Conservation (phyloP, 2,113 vertebrate species). For the Nettapus auritus region DNA sequence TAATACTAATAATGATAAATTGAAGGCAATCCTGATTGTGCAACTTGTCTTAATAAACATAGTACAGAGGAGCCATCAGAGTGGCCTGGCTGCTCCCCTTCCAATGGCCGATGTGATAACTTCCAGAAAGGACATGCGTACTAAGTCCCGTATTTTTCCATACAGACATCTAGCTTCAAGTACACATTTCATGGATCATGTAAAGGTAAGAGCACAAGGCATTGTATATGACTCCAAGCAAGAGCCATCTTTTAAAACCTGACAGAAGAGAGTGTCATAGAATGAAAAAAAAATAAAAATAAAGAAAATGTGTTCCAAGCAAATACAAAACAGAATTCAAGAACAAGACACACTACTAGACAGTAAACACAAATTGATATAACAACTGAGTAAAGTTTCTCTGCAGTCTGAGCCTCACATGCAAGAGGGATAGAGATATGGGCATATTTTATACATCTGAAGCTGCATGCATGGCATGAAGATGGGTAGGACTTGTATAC, state of each 20-base stretch:
- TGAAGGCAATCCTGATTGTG: not conserved
- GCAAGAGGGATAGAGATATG: not conserved
- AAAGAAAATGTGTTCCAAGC: not conserved
- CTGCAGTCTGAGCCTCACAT: not conserved
- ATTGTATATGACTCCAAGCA: not conserved
- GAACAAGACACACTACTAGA: not conserved
- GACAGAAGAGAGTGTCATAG: not conserved
- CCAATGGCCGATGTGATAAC: not conserved
- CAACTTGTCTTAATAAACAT: not conserved
- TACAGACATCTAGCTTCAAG: not conserved
- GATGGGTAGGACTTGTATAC: not conserved
- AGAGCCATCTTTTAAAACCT: not conserved
- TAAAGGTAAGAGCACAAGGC: not conserved
- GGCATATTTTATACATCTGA: not conserved
- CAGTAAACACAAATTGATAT: not conserved
- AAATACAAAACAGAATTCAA: not conserved
- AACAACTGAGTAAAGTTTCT: not conserved
- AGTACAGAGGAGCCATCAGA: not conserved
- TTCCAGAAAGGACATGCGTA: not conserved
- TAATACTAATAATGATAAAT: not conserved
- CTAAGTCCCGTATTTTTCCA: not conserved
- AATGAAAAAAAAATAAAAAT: not conserved
- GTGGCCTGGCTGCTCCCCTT: not conserved
- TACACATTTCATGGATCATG: not conserved
- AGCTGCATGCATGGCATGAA: not conserved